These are phyloP conservation scores for Rhorus exstirpatorius DNA, from an alignment of 2,888 invertebrate genomes.

Conservation along the genomic window DNA sequence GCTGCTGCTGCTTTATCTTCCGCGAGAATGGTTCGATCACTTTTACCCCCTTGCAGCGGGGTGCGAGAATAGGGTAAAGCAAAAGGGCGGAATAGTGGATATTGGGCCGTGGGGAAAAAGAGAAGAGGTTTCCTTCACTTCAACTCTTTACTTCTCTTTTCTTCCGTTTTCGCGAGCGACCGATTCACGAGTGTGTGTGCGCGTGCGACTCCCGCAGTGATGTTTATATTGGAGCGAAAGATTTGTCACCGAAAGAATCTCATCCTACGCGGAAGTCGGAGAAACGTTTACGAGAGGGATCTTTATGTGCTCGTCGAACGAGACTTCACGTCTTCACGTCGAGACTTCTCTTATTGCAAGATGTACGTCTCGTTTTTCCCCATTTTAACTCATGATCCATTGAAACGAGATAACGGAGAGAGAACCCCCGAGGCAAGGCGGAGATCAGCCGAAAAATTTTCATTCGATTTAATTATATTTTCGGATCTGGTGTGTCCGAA, in stretches of 20 bases:
- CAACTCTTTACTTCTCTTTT: conserved; percentile 25
- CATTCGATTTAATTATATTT: neutral
- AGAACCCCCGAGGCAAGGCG: too few relatives aligned
- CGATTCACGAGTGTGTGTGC: conserved; percentile 44
- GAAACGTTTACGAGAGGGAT: conserved; percentile 57
- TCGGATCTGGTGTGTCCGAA: neutral
- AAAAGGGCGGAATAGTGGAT: neutral
- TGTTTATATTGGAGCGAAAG: conserved; percentile 64
- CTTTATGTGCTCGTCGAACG: too few relatives aligned
- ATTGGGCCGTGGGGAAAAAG: conserved; percentile 1
- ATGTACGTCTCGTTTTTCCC: conserved; percentile 18
- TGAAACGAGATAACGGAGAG: too few relatives aligned
- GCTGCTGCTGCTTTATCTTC: conserved; percentile 70
- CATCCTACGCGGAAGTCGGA: conserved; percentile 48
- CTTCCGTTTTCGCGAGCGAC: conserved; percentile 50
- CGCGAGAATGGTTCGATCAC: conserved; percentile 71
- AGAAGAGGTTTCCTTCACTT: conserved; percentile 13
- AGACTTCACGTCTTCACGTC: conserved; percentile 34
- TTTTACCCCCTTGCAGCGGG: conserved; percentile 29
- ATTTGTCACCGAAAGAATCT: too few relatives aligned
- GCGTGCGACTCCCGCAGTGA: conserved; percentile 35
- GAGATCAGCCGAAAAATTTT: too few relatives aligned
- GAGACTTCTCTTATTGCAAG: conserved; percentile 32
- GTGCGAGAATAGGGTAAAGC: conserved; percentile 13
- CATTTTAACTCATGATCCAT: conserved; percentile 47